phyloP scores from a whole-genome alignment of 2,113 vertebrate species.

The Calypte anna region DNA sequence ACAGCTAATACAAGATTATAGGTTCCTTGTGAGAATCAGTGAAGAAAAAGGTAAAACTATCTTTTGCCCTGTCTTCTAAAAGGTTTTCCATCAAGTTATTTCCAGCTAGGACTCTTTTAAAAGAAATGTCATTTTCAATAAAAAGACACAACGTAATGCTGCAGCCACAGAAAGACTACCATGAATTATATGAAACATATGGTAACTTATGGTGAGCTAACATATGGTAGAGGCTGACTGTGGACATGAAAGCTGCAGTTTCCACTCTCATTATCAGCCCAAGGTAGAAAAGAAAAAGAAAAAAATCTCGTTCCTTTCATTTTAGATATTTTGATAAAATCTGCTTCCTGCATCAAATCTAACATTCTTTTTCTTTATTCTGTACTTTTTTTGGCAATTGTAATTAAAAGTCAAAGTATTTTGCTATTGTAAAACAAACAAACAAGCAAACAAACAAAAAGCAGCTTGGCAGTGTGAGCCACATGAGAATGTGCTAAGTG shows the following conservation, averaged over 20 bases:
- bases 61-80: not conserved
- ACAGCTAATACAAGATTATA: not conserved
- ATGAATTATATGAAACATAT: not conserved
- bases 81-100: not conserved
- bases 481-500: not conserved
- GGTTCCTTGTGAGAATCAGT: not conserved
- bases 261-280: not conserved
- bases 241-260: not conserved
- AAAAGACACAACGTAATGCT: not conserved
- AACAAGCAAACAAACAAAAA: not conserved
- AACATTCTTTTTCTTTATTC: not conserved
- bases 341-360: not conserved
- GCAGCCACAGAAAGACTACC: not conserved
- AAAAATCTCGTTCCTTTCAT: not conserved
- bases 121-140: not conserved
- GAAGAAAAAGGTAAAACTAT: not conserved
- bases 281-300: not conserved
- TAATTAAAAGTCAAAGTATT: not conserved
- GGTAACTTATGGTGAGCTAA: not conserved
- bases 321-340: not conserved
- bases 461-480: not conserved
- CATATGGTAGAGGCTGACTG: not conserved
- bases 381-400: not conserved
- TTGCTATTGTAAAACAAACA: not conserved
- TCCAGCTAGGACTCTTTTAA: not conserved